Base-by-base conservation (phyloP, 2,113 vertebrate species). In the Hyaena hyaena region DNA sequence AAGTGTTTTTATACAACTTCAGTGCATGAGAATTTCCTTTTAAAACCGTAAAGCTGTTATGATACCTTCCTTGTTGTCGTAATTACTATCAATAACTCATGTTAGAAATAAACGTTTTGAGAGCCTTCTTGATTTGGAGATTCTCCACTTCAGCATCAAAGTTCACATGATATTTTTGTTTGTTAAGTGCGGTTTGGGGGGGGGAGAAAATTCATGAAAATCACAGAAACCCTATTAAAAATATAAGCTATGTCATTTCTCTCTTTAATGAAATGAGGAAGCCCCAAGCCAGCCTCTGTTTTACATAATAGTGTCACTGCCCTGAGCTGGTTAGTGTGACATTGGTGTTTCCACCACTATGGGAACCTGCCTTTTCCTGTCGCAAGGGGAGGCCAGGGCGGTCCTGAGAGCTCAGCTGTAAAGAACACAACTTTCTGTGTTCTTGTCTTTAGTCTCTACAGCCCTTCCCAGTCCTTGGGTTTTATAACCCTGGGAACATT, bases 221-320 rank as follows among this genome's bases (percentile, higher is more conserved):
- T 82, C 50, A 43, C 31, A 83, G 80, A 96, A 94, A 79, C 15
- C 16, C 10, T 14, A 16, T 79, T 97, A 88, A 84, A 83, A 74
- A 80, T 74, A 58, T 1, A 73, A 94, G 2, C 65, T 93, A n/a
- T n/a, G n/a, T 8, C 14, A 33, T 86, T 80, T 84, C 31, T 65
- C 4, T 79, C 35, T 45, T 74, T 82, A 89, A 77, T 77, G 31
- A 94, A 81, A 74, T n/a, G 80, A 83, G 68, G 17, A 85, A 31
- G 6, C 48, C 63, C 19, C 53, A 24, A 94, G 55, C 43, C 33
- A 90, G 10, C 81, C 79, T 53, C 5, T 58, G 11, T 35, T 92
- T 74, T 79, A 31, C 9, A 8, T 23, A 53, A 26, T 33, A 9
- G 26, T 28, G 28, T 71, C 76, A 66, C 50, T 90, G 16, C 50